phyloP scores from a whole-genome alignment of 2,113 vertebrate species.

The Hemiprocne comata region DNA sequence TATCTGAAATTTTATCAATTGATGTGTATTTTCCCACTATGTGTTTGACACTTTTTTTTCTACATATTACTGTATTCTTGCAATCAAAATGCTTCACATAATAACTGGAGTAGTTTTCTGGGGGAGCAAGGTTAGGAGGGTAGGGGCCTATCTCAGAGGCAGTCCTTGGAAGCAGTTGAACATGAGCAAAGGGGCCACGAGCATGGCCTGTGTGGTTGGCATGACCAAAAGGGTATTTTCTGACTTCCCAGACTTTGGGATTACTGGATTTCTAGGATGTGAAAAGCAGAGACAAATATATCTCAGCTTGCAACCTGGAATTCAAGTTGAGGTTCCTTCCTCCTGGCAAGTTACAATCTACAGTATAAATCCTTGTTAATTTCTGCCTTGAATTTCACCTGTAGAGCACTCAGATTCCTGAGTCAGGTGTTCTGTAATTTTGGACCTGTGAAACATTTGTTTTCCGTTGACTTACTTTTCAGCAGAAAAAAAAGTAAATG shows the following conservation, averaged over 20 bases:
- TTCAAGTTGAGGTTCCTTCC: background rate
- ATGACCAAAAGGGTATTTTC: background rate
- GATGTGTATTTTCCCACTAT: background rate
- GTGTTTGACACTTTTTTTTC: background rate
- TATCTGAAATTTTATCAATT: background rate
- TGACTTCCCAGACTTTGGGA: background rate
- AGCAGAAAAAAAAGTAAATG: background rate
- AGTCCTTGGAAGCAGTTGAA: background rate
- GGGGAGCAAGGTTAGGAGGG: background rate
- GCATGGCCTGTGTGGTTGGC: background rate
- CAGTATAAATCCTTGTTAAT: background rate
- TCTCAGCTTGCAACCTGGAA: background rate
- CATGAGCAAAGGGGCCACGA: background rate
- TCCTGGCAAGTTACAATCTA: background rate
- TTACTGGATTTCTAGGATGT: background rate
- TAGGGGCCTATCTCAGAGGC: background rate
- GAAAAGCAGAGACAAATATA: background rate
- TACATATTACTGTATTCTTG: background rate
- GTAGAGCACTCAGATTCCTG: accelerated
- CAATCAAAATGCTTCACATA: background rate
- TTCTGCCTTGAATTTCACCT: background rate
- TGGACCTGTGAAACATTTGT: background rate
- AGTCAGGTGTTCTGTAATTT: background rate
- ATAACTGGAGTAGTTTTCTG: background rate
- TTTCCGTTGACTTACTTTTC: background rate